A percentile compares a stretch with the other conserved stretches of the same genome.
phyloP scores from a whole-genome alignment of 2,113 vertebrate genomes.

The Cromileptes altivelis region DNA sequence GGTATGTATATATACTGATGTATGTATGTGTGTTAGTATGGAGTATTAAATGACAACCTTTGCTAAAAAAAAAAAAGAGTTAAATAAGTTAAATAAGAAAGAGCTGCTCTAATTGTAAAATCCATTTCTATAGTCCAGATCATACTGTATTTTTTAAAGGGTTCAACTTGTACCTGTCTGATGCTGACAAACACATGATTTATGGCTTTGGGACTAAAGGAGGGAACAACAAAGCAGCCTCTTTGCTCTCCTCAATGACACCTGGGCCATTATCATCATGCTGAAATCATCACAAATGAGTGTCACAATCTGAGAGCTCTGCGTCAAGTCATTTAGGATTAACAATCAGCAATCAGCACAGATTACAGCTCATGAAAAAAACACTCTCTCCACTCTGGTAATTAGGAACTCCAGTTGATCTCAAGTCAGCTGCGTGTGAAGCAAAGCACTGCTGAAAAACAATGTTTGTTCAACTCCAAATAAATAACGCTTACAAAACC shows the following conservation, averaged over 20 bases:
- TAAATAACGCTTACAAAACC: conserved; percentile 12
- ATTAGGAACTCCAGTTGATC: conserved; percentile 35
- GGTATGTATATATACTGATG: background rate
- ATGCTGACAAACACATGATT: background rate
- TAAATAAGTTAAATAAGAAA: background rate
- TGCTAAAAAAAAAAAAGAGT: background rate
- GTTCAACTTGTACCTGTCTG: background rate
- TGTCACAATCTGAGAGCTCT: conserved; percentile 5
- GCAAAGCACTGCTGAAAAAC: background rate
- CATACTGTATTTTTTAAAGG: background rate
- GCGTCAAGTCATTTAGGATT: conserved; percentile 39
- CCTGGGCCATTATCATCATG: conserved; percentile 40
- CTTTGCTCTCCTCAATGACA: background rate
- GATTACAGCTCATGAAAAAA: conserved; percentile 41
- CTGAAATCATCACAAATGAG: conserved; percentile 37
- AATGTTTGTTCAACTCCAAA: background rate
- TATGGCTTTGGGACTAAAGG: background rate
- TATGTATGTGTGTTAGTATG: background rate
- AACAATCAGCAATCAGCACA: conserved; percentile 47
- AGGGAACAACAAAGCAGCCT: background rate
- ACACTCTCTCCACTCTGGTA: background rate
- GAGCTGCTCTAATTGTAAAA: background rate
- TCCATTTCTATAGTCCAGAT: background rate
- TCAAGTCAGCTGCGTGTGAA: conserved; percentile 5
- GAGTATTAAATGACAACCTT: background rate